Evolutionary conservation across 2,888 invertebrate species (phyloP).

Genomic region (Mycogona germanica): DNA sequence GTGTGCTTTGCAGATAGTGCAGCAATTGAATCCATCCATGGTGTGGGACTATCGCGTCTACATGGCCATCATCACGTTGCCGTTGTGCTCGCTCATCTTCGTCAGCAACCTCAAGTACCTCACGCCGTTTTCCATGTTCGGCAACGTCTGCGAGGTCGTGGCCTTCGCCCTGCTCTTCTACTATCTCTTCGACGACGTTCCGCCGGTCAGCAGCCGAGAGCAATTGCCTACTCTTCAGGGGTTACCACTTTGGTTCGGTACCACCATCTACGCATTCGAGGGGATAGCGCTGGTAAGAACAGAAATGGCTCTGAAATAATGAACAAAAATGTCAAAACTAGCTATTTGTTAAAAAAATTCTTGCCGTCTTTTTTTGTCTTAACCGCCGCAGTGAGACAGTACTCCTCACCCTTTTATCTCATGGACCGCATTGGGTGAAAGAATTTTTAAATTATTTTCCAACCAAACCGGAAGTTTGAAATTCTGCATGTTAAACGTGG

Average conservation of each 20-base stretch:
- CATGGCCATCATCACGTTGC: constrained; percentile 27
- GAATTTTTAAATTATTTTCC: too few relatives aligned
- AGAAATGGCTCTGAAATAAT: too few relatives aligned
- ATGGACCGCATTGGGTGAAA: too few relatives aligned
- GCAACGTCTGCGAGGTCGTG: constrained; percentile 34
- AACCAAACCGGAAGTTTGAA: too few relatives aligned
- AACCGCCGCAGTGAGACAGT: too few relatives aligned
- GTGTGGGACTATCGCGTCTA: constrained; percentile 47
- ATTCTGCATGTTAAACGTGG: too few relatives aligned
- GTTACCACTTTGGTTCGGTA: constrained; percentile 42
- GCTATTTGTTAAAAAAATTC: too few relatives aligned
- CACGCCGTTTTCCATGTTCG: constrained; percentile 36
- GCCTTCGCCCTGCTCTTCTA: constrained; percentile 34
- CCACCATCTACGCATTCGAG: constrained; percentile 44
- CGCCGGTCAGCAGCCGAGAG: constrained; percentile 19
- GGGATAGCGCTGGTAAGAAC: constrained; percentile 41
- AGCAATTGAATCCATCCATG: too few relatives aligned
- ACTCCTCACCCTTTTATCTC: too few relatives aligned
- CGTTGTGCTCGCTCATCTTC: constrained; percentile 28
- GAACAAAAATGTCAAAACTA: too few relatives aligned
- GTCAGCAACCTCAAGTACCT: constrained; percentile 33
- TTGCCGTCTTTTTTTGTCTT: too few relatives aligned
- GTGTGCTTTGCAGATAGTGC: too few relatives aligned
- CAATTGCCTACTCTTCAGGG: constrained; percentile 16
- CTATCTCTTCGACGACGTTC: constrained; percentile 30